Evolutionary conservation across 2,888 invertebrate species (phyloP), one percentile per base, ranked within the genome.

Genomic region (Lobophora halterata): DNA sequence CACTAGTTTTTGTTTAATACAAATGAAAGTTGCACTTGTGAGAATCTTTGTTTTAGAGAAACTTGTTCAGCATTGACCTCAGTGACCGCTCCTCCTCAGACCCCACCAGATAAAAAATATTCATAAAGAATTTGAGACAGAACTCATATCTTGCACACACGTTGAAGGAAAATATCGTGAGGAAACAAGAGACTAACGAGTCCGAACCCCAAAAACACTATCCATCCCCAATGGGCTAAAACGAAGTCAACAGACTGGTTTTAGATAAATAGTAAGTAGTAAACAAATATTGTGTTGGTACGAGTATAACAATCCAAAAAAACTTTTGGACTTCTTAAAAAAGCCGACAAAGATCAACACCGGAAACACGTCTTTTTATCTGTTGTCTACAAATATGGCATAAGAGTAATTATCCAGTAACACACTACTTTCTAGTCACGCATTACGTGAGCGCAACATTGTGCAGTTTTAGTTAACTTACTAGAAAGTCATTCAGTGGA

Each of bases 21-120:
- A 79, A 86, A 87, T 83, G 87, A 87, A 87, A 86, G 87, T 86
- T 75, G 73, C 72, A 74, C 64, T 72, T 79, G 81, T 86, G 86
- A 76, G 85, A 85, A 82, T 70, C 59, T 64, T 61, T 17, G 4
- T 31, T 59, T 55, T 42, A 30, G 74, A 74, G 75, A 82, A 81
- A 82, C 77, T 71, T 63, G 69, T 71, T 69, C 55, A 72, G 70
- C 79, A 80, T 78, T 85, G 81, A 83, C 83, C 77, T 64, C 58
- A 19, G 47, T 52, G 50, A 53, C 56, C 55, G 49, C 49, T 49
- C 49, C 54, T 49, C 52, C 48, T 55, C 45, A 36, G 3, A 19
- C 27, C 11, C 29, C n/a, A n/a, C n/a, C n/a, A n/a, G n/a, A n/a
- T n/a, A n/a, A n/a, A n/a, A n/a, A n/a, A n/a, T n/a, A n/a, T n/a